Conservation (phyloP, 2,888 invertebrate species). For the Aporophyla nigra region DNA sequence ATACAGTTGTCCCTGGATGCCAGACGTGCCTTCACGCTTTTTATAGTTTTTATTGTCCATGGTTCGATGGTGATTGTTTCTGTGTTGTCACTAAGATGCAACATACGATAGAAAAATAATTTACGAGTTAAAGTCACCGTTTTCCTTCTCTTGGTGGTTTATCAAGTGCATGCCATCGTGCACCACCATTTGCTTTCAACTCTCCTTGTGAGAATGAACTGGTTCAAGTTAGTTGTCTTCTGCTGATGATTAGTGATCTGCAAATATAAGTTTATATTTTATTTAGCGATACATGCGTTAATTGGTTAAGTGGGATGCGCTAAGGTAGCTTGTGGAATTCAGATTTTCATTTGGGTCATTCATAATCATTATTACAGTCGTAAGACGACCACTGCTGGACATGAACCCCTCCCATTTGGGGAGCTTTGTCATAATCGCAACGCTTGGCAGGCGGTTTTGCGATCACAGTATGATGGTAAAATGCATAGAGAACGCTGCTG, state of each 20-base stretch:
- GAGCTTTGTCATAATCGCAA: too few species aligned
- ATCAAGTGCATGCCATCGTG: neutral
- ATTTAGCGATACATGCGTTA: neutral
- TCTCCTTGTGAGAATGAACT: neutral
- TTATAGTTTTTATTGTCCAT: conserved; percentile 19
- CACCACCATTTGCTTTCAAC: too few species aligned
- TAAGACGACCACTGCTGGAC: too few species aligned
- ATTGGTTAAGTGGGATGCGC: too few species aligned
- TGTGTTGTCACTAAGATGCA: neutral
- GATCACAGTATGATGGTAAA: too few species aligned
- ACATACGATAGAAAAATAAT: neutral
- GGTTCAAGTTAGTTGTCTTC: neutral
- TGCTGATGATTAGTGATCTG: neutral
- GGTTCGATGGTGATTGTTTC: neutral
- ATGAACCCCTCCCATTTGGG: too few species aligned
- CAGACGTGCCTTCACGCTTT: conserved; percentile 54
- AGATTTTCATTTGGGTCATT: too few species aligned
- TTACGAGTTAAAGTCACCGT: neutral
- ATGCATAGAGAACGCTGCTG: too few species aligned
- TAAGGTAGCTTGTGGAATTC: too few species aligned
- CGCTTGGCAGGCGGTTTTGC: too few species aligned
- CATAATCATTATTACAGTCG: too few species aligned
- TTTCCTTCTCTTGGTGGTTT: neutral
- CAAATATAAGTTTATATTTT: neutral
- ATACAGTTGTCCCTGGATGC: conserved; percentile 62